phyloP scores from a whole-genome alignment of 2,888 invertebrate genomes.

The Arge pagana region DNA sequence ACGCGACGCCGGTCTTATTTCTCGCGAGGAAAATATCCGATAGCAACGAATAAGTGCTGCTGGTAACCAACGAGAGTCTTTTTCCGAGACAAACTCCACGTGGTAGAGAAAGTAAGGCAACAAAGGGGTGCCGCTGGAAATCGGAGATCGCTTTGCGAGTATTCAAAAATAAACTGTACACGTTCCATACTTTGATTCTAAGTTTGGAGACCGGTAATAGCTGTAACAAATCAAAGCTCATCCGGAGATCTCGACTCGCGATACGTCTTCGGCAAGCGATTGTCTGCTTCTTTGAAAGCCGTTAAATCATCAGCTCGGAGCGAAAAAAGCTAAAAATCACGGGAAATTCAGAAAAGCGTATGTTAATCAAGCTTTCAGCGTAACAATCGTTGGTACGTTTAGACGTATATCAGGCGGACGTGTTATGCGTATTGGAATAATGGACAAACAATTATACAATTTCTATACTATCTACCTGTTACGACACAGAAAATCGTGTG shows the following conservation, averaged over 20 bases:
- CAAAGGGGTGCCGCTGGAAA: conserved; percentile 9
- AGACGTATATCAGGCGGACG: background rate
- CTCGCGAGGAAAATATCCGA: too few species aligned
- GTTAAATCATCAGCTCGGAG: background rate
- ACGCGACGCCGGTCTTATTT: too few species aligned
- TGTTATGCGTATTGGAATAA: conserved; percentile 24
- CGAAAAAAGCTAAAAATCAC: background rate
- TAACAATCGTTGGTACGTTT: background rate
- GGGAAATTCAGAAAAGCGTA: too few species aligned
- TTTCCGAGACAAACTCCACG: background rate
- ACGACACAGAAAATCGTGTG: conserved; percentile 4
- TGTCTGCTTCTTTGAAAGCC: conserved; percentile 5
- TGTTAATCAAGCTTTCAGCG: conserved; percentile 1
- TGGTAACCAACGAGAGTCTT: background rate
- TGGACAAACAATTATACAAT: conserved; percentile 8
- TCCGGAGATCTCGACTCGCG: background rate
- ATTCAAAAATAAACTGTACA: conserved; percentile 17
- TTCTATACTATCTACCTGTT: conserved; percentile 17
- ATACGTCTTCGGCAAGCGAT: conserved; percentile 1
- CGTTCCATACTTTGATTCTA: conserved; percentile 20
- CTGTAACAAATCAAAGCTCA: conserved; percentile 18
- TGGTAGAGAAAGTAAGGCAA: conserved; percentile 2
- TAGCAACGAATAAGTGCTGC: too few species aligned
- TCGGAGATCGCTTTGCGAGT: conserved; percentile 7
- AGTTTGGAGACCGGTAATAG: conserved; percentile 17